Percentiles rank a stretch among this genome's conserved stretches.
These are phyloP conservation scores for Chouioia cunea DNA, from an alignment of 2,888 invertebrate genomes.

Conservation along the genomic window DNA sequence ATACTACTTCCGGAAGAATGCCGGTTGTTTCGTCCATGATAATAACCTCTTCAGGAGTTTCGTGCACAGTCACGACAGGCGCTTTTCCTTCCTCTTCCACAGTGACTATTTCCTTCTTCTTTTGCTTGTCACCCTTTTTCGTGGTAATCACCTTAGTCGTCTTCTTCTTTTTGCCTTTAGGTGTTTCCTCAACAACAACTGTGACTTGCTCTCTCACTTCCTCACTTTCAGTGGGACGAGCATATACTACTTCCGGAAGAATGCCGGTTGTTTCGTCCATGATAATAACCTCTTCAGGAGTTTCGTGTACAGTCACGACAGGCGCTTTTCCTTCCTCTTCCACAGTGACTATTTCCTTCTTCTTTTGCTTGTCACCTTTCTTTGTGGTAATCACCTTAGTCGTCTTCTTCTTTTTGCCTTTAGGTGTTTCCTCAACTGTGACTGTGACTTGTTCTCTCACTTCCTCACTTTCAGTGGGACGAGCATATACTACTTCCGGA, in stretches of 20 bases:
- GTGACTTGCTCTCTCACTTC: conserved; percentile 61
- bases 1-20: conserved; percentile 18
- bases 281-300: conserved; percentile 57
- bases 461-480: conserved; percentile 53
- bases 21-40: conserved; percentile 32
- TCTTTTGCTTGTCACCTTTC: too few relatives aligned
- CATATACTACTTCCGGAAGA: conserved; percentile 56
- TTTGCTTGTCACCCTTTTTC: conserved; percentile 61
- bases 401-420: not conserved
- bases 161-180: conserved; percentile 56
- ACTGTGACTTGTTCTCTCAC: too few relatives aligned
- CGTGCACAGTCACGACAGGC: conserved; percentile 65
- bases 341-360: conserved; percentile 46
- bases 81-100: conserved; percentile 59
- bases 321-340: conserved; percentile 69
- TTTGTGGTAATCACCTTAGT: too few relatives aligned
- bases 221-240: conserved; percentile 58
- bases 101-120: conserved; percentile 54
- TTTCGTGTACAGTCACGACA: conserved; percentile 65
- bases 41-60: conserved; percentile 53
- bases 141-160: conserved; percentile 54
- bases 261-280: conserved; percentile 58
- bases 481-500: conserved; percentile 62
- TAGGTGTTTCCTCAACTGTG: conserved; percentile 64
- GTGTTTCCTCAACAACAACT: conserved; percentile 56